Base-by-base conservation (phyloP, 2,888 invertebrate genomes). In the Parnassius smintheus region DNA sequence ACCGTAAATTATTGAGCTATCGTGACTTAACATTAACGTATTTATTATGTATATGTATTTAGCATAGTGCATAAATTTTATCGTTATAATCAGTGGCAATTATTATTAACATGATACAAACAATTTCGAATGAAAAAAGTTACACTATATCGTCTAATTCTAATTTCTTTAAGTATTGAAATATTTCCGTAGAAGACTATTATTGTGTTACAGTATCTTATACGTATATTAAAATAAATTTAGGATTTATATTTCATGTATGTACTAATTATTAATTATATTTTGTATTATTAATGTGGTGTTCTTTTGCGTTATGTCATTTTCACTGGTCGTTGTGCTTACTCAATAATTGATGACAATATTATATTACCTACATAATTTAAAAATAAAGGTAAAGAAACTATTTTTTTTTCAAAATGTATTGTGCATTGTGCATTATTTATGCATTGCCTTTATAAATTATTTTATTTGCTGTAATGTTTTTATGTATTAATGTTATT, bases 1-100 rank as follows among this genome's bases (percentile, higher is more conserved):
- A 77, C 73, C 78, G 77, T 86, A 82, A 81, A 80, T 85, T 85
- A 85, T 91, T 91, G 89, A 91, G 90, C 91, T 90, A 90, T 82
- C 74, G 83, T 78, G 82, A 81, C 82, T 86, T 87, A 77, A 13
- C 64, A 63, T 69, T 66, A 66, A 72, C 65, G 73, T 68, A 68
- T 74, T 70, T 71, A 71, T 73, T 71, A 72, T 71, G 41, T 48
- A 42, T 22, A 57, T 62, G 22, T 56, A 51, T 50, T 59, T 83
- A 84, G 82, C 82, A 76, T 86, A 87, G 88, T 90, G 90, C 88
- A 76, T 80, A 72, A 76, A 78, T 70, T 80, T 85, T 83, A 85
- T 70, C 71, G 50, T 74, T 75, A 71, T 66, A 70, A 73, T 73
- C 70, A 72, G 82, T 85, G 85, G 82, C 80, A 76, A 81, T 78